phyloP scores from a whole-genome alignment of 1,140 invertebrate species.

The Nephotettix cincticeps region DNA sequence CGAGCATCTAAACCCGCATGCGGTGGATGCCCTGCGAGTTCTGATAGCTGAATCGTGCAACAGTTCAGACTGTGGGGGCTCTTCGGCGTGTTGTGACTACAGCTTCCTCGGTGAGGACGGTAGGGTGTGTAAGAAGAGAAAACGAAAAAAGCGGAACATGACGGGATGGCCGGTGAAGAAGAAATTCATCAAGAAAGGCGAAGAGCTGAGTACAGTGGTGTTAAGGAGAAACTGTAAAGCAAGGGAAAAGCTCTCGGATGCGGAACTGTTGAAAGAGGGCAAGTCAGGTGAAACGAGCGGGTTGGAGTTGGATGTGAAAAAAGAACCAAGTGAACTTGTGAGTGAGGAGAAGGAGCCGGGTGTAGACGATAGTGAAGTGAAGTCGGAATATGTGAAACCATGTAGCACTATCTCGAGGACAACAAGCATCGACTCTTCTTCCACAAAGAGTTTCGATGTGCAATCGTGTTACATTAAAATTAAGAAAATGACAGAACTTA shows the following conservation, averaged over 20 bases:
- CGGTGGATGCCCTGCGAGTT: constrained; percentile 18
- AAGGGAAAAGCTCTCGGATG: not conserved
- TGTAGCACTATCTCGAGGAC: constrained; percentile 16
- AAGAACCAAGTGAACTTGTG: no score
- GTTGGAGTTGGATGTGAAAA: no score
- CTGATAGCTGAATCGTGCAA: constrained; percentile 24
- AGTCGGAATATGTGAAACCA: not conserved
- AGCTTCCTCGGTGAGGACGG: constrained; percentile 25
- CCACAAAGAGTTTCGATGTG: constrained; percentile 1
- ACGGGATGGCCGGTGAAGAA: constrained; percentile 25
- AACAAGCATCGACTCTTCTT: constrained; percentile 6
- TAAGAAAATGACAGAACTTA: constrained; percentile 2
- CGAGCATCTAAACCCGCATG: constrained; percentile 22
- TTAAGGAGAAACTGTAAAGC: constrained; percentile 6
- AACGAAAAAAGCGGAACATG: constrained; percentile 29
- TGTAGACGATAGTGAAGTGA: not conserved
- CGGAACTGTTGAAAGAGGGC: no score
- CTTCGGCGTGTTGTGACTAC: constrained; percentile 21
- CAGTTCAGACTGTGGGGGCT: constrained; percentile 29
- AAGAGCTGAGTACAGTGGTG: constrained; percentile 10
- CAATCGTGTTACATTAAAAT: not conserved
- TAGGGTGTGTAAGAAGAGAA: constrained; percentile 16
- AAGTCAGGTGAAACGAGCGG: no score
- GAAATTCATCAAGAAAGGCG: constrained; percentile 6
- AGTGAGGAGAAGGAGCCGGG: no score